These are phyloP conservation scores for Lasioglossum lativentre DNA, from an alignment of 2,888 invertebrate species.

Conservation along the genomic window DNA sequence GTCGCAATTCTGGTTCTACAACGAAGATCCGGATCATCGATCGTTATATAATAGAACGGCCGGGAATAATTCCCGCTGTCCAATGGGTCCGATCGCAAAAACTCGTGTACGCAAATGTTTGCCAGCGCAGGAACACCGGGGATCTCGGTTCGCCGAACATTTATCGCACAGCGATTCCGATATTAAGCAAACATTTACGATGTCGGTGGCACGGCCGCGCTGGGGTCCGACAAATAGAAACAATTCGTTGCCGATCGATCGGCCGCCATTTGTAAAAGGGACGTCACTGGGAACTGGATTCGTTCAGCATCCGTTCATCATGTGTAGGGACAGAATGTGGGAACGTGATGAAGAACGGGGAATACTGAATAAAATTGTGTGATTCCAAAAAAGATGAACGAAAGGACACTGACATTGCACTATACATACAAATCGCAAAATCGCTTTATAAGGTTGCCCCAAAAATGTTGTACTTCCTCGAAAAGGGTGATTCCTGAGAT, in stretches of 20 bases:
- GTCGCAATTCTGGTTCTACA: neutral
- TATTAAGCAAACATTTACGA: conserved; percentile 61
- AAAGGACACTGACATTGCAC: no score
- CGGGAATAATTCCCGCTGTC: neutral
- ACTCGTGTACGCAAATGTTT: conserved; percentile 49
- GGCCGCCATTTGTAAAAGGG: conserved; percentile 24
- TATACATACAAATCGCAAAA: no score
- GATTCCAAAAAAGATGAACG: no score
- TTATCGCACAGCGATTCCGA: conserved; percentile 38
- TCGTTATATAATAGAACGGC: neutral
- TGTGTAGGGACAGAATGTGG: no score
- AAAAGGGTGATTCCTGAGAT: no score
- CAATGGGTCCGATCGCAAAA: neutral
- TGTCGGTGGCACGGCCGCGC: conserved; percentile 48
- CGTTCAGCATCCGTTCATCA: neutral
- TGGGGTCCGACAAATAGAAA: conserved; percentile 20
- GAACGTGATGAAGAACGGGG: no score
- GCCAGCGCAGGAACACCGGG: conserved; percentile 26
- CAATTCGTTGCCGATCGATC: conserved; percentile 31
- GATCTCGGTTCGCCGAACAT: conserved; percentile 31
- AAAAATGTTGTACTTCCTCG: no score
- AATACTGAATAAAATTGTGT: no score
- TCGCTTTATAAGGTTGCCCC: no score
- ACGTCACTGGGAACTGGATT: neutral
- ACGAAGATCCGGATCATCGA: neutral